These are phyloP conservation scores for Lophius piscatorius DNA, from an alignment of 2,113 vertebrate species.

Conservation along the genomic window DNA sequence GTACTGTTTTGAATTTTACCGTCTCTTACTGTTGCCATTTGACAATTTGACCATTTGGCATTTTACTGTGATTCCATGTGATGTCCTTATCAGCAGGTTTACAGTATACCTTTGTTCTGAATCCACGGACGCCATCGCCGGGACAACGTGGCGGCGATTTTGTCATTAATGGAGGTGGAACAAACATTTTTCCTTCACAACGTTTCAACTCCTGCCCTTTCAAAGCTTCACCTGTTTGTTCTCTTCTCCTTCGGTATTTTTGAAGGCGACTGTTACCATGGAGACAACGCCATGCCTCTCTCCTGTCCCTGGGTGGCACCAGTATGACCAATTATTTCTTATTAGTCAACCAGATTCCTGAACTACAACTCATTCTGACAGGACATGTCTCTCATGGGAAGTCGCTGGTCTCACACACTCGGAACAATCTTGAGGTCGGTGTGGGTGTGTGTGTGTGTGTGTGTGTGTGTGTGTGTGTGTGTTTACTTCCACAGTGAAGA, in stretches of 20 bases:
- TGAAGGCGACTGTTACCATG: constrained; percentile 53
- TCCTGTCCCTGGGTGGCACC: constrained; percentile 12
- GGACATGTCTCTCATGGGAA: constrained; percentile 49
- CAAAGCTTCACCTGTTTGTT: constrained; percentile 18
- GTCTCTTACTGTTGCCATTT: too few species aligned
- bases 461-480: constrained; percentile 12
- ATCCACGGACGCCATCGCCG: too few species aligned
- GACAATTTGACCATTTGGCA: too few species aligned
- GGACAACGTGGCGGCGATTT: too few species aligned
- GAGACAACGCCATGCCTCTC: constrained; percentile 29
- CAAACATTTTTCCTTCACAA: constrained; percentile 5
- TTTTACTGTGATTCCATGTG: too few species aligned
- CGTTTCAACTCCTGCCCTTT: constrained; percentile 5
- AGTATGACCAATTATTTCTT: constrained; percentile 54
- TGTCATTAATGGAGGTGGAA: too few species aligned
- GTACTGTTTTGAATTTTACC: too few species aligned
- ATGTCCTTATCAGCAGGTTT: too few species aligned
- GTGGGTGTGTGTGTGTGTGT: constrained; percentile 20
- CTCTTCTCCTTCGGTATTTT: constrained; percentile 20
- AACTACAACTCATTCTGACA: constrained; percentile 46
- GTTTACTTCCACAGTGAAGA: constrained; percentile 33
- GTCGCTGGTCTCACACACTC: constrained; percentile 42
- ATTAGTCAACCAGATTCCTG: constrained; percentile 60
- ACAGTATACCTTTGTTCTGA: too few species aligned
- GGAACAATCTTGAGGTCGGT: constrained; percentile 29